phyloP scores from a whole-genome alignment of 2,888 invertebrate species.

The Epistrophe eligans region DNA sequence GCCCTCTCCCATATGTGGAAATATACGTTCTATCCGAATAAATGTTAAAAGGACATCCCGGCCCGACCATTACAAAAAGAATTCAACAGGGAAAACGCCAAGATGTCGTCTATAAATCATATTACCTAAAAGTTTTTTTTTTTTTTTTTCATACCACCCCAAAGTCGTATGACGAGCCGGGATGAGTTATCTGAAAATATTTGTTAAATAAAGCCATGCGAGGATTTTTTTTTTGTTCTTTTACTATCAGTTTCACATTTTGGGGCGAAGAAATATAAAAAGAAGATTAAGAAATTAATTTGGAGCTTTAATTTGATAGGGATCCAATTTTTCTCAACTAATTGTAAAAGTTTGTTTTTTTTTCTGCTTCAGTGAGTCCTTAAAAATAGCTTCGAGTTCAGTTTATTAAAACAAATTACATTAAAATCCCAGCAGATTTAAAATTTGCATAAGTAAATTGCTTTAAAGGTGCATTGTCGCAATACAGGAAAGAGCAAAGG shows the following conservation, averaged over 20 bases:
- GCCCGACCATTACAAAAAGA: conserved; percentile 52
- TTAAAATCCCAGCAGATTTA: conserved; percentile 55
- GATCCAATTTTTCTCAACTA: conserved; percentile 41
- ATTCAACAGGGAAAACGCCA: conserved; percentile 68
- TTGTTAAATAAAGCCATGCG: conserved; percentile 68
- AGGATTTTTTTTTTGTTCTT: conserved; percentile 31
- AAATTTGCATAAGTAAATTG: conserved; percentile 73
- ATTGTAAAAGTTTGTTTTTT: conserved; percentile 43
- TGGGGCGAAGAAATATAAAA: not conserved
- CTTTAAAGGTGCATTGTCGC: conserved; percentile 29
- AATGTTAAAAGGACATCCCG: conserved; percentile 71
- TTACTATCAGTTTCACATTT: conserved; percentile 34
- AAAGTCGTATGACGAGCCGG: not conserved
- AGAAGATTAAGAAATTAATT: not conserved
- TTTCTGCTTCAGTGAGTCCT: not conserved
- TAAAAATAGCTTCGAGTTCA: conserved; percentile 16
- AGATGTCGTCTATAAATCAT: conserved; percentile 75
- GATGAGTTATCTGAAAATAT: conserved; percentile 58
- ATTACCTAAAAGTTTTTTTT: conserved; percentile 58
- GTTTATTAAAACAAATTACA: conserved; percentile 72
- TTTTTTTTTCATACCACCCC: conserved; percentile 34
- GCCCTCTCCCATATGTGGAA: conserved; percentile 74
- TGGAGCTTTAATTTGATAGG: conserved; percentile 40
- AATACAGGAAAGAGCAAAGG: conserved; percentile 7
- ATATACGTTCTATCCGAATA: conserved; percentile 65